Evolutionary conservation across 2,113 vertebrate genomes (phyloP).

Genomic region (Apus apus): DNA sequence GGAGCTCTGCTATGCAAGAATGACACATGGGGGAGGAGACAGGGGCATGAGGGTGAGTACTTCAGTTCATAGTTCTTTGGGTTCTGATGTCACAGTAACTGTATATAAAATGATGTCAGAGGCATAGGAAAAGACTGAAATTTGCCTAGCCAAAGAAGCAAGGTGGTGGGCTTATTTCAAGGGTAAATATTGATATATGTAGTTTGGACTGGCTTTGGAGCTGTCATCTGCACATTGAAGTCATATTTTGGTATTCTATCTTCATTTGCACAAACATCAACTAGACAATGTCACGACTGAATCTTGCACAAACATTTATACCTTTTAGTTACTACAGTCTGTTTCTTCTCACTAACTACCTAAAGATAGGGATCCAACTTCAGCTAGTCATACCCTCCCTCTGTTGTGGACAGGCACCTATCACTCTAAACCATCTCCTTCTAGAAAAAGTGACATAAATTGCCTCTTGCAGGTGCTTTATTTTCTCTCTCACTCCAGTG

Average conservation of each 20-base stretch:
- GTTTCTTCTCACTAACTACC: neutral
- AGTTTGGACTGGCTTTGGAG: neutral
- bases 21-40: neutral
- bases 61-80: neutral
- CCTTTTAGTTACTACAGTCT: neutral
- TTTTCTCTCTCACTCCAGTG: neutral
- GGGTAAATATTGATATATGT: neutral
- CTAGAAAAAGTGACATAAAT: neutral
- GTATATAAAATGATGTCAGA: neutral
- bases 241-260: neutral
- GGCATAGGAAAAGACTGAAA: neutral
- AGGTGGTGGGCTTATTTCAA: neutral
- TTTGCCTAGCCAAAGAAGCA: neutral
- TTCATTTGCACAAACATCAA: neutral
- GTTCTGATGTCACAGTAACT: neutral
- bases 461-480: neutral
- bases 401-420: neutral
- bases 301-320: neutral
- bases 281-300: neutral
- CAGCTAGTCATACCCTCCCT: neutral
- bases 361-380: neutral
- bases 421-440: neutral
- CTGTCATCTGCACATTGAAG: neutral
- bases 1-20: neutral
- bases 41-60: neutral